Percentiles rank a stretch among this genome's conserved stretches.
These are phyloP conservation scores for Myotis yumanensis DNA, from an alignment of 2,113 vertebrate genomes.

Conservation along the genomic window DNA sequence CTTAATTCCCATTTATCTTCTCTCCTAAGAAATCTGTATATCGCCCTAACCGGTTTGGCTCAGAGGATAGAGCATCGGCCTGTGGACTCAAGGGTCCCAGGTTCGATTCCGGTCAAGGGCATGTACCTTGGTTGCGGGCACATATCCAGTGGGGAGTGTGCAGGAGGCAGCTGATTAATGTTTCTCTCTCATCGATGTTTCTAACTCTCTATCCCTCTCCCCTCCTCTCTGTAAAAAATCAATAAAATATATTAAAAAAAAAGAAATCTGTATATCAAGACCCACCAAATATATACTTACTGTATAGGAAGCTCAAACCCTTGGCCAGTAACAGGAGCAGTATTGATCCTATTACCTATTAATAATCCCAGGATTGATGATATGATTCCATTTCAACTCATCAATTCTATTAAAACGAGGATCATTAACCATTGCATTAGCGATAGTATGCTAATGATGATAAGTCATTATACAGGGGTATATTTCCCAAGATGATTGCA, in stretches of 20 bases:
- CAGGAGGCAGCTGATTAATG: too few species aligned
- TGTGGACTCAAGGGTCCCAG: too few species aligned
- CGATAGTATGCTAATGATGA: conserved; percentile 53
- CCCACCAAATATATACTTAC: conserved; percentile 57
- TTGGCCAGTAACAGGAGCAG: background rate
- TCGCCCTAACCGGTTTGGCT: background rate
- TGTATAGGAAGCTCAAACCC: conserved; percentile 68
- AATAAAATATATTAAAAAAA: too few species aligned
- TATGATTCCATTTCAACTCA: conserved; percentile 54
- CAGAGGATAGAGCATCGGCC: too few species aligned
- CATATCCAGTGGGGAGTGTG: too few species aligned
- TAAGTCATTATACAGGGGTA: conserved; percentile 4
- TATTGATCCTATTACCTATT: background rate
- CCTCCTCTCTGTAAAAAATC: too few species aligned
- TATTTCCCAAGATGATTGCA: conserved; percentile 51
- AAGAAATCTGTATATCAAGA: conserved; percentile 56
- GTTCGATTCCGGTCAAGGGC: too few species aligned
- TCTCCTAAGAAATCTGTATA: background rate
- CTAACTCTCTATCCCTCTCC: too few species aligned
- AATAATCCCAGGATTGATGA: background rate
- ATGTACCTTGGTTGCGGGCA: too few species aligned
- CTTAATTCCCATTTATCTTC: background rate
- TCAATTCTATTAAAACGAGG: background rate
- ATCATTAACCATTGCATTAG: accelerated
- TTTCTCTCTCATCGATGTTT: too few species aligned